Evolutionary conservation across 2,113 vertebrate genomes (phyloP).

Genomic region (Cacatua alba): DNA sequence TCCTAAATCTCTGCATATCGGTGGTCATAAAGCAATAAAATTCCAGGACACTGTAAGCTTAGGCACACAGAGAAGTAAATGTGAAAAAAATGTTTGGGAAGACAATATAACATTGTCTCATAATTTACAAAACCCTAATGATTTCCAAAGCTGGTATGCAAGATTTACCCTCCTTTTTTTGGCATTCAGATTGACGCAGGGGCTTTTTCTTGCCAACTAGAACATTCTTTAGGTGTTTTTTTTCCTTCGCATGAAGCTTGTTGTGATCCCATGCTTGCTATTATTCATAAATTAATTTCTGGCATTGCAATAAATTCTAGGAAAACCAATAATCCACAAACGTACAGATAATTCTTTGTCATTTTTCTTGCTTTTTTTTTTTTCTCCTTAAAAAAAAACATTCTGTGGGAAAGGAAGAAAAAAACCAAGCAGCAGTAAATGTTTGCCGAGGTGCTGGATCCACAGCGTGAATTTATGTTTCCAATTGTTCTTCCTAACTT

Average conservation of each 20-base stretch:
- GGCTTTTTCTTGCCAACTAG: constrained; percentile 72
- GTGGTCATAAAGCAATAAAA: constrained; percentile 43
- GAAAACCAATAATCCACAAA: constrained; percentile 77
- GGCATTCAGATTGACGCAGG: constrained; percentile 42
- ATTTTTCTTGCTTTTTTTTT: constrained; percentile 16
- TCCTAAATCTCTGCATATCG: constrained; percentile 7
- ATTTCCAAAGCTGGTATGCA: constrained; percentile 67
- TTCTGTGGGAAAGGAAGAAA: constrained; percentile 65
- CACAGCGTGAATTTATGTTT: constrained; percentile 61
- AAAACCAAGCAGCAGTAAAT: constrained; percentile 29
- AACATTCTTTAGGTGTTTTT: constrained; percentile 79
- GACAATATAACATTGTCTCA: constrained; percentile 67
- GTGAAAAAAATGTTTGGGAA: constrained; percentile 56
- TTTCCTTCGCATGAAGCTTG: constrained; percentile 71
- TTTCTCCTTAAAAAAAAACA: background rate
- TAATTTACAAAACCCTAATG: constrained; percentile 71
- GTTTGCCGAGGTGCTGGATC: constrained; percentile 58
- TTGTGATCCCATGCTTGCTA: constrained; percentile 74
- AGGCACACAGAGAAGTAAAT: constrained; percentile 57
- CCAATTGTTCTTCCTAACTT: constrained; percentile 61
- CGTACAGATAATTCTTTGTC: constrained; percentile 69
- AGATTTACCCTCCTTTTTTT: constrained; percentile 66
- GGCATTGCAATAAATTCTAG: constrained; percentile 77
- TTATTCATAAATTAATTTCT: constrained; percentile 84
- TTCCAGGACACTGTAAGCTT: constrained; percentile 51